Evolutionary conservation across 2,113 vertebrate genomes (phyloP), one percentile per base, ranked within the genome.

Genomic region (Pollachius pollachius): DNA sequence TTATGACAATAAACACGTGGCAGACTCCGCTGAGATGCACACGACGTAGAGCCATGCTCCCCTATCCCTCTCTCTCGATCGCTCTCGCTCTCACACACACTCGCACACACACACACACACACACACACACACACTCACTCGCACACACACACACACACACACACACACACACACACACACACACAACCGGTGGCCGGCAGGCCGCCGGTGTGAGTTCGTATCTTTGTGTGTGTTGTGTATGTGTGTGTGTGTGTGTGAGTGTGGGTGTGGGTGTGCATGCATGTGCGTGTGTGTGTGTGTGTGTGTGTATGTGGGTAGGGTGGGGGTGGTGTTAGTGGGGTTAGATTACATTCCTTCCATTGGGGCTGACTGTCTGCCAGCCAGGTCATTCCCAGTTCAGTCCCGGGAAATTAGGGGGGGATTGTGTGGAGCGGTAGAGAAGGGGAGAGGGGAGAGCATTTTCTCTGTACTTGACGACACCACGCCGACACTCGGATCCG

Each of bases 371-470:
- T 83, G 86, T 83, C 82, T 89, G 86, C 68, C 69, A 87, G 84
- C 75, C 87, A 81, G 90, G 89, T 94, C 92, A 94, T 85, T 85
- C 89, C 88, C 86, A 93, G 92, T 93, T 95, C 92, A 93, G 76
- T 87, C 92, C 84, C 87, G 77, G 84, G 81, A 88, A 92, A 89
- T 88, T 88, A 86, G 78, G 84, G 89, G 85, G 54, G 54, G 54
- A 17, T 16, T 16, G 54, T 13, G 52, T 54, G 9, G 1, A 12
- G 52, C 12, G 16, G 52, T 54, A 54, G 52, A 54, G 52, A 15
- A 16, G 54, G 54, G 54, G 54, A 17, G 54, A n/a, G 54, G 89
- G 80, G 79, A 79, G 83, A 85, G 85, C 88, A 88, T 88, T 87
- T 86, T 76, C 84, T 86, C 87, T 80, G 73, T 86, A 83, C 79